Base-by-base conservation (phyloP, 2,888 invertebrate genomes). In the Drosophila flavopinicola region DNA sequence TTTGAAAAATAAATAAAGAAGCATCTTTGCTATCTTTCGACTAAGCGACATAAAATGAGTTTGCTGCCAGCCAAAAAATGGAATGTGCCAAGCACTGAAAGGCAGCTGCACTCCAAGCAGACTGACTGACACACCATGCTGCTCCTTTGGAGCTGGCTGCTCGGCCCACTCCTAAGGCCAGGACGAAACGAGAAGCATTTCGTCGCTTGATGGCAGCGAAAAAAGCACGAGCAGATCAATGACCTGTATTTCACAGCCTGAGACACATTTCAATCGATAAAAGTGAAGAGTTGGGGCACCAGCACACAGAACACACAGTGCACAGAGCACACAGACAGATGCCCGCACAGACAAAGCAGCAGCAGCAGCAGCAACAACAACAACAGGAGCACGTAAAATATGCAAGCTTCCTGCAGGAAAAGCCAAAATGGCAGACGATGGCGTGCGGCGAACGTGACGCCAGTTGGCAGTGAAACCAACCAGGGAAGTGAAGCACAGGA, bases 231-330 rank as follows among this genome's bases (percentile, higher is more conserved):
- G 73, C 83, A 86, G 90, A 90, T 90, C 90, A 90, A 90, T 90
- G 90, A 90, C 90, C 90, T 88, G 90, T 85, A 89, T 90, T 90
- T 90, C 88, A 85, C 78, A 87, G 79, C 85, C 85, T 90, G 90
- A 90, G 90, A 90, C 90, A 89, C 87, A 87, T 89, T 90, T 89
- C 89, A 90, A 90, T 90, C 90, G 90, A 90, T 90, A 90, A 88
- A 88, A 85, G 84, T 72, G 78, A 75, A 85, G 88, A 82, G 85
- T 85, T 85, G 86, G 80, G 80, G 86, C 75, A 85, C 78, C 73
- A 73, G 84, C 64, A 65, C 78, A 72, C 60, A 69, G 69, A 49
- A 49, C 17, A 47, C 25, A 44, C 54, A 35, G 23, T 57, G 49
- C 37, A 51, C 33, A 56, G 57, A 24, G 60, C 33, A 53, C 41